Base-by-base conservation (phyloP, 2,113 vertebrate genomes). In the Neotoma lepida region DNA sequence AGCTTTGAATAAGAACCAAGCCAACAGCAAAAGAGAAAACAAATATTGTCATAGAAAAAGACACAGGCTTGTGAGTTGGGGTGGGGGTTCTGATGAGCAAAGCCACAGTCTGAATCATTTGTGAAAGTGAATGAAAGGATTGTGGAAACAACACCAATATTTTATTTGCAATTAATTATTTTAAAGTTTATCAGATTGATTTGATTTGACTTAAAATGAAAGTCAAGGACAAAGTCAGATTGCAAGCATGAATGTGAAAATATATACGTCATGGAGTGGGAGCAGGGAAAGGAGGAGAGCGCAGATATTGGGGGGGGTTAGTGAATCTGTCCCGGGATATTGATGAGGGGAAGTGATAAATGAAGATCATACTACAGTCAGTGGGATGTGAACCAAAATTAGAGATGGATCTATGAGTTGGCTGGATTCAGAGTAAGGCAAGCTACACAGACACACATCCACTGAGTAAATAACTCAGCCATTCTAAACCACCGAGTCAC, bases 101-200 rank as follows among this genome's bases (percentile, higher is more conserved):
- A 30, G 35, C 54, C 28, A 2, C 13, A 71, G 44, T 28, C 56
- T 73, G 22, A 46, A 39, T 58, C 70, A 7, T 26, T 88, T 41
- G 70, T 56, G 17, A 44, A 33, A 6, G 63, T 64, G 20, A 90
- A 18, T 93, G 58, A 71, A 41, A 41, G 63, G 0, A 7, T 44
- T 86, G 0, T 7, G 46, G 80, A n/a, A 90, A 63, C 20, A 77
- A 71, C 17, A 35, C 17, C 6, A 41, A 73, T 44, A 41, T 4
- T 87, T 95, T 58, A 1, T 96, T 92, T 91, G 9, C 56, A 92
- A 96, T 51, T 18, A 88, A 91, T 85, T 84, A 0, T 94, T 88
- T 84, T 89, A 64, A 12, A 76, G 76, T 71, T 93, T 93, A 89
- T 46, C 24, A 54, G 68, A 94, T 81, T 46, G 8, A 93, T 78